Percentiles rank a stretch among this genome's conserved stretches.
Evolutionary conservation across 2,113 vertebrate species (phyloP).

Genomic region (Oriolus oriolus): DNA sequence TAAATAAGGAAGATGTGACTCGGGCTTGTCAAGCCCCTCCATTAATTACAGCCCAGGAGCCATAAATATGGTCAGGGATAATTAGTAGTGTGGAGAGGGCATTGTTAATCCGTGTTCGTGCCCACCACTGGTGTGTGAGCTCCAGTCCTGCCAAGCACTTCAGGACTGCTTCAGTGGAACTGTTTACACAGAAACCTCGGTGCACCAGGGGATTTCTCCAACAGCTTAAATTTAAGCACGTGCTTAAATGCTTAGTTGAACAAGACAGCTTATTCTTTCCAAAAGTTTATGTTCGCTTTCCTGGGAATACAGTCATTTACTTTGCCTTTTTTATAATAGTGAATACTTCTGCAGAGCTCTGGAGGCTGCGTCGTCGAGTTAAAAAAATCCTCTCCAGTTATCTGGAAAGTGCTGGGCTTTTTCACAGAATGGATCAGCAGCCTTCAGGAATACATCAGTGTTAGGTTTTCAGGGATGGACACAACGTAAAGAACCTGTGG

Average conservation of each 20-base stretch:
- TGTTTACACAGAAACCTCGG: background rate
- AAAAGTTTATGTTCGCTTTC: background rate
- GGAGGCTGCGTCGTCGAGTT: background rate
- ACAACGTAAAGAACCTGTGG: background rate
- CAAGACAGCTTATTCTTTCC: background rate
- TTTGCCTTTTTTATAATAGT: background rate
- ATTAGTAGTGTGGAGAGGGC: background rate
- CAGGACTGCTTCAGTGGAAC: background rate
- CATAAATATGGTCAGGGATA: background rate
- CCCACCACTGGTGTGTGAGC: background rate
- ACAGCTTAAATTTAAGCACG: background rate
- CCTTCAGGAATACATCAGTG: background rate
- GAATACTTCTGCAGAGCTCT: conserved; percentile 1
- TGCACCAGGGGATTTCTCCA: background rate
- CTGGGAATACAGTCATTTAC: background rate
- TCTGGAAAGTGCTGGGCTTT: background rate
- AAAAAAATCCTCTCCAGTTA: background rate
- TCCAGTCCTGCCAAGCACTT: background rate
- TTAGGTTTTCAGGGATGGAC: background rate
- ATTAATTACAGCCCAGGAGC: background rate
- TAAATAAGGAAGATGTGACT: background rate
- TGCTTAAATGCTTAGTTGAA: conserved; percentile 27
- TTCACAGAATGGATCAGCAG: background rate
- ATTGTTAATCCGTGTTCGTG: background rate
- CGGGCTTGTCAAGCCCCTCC: background rate